These are phyloP conservation scores for Ashinkailepas kermadecensis DNA, from an alignment of 2,888 invertebrate species.

Conservation along the genomic window DNA sequence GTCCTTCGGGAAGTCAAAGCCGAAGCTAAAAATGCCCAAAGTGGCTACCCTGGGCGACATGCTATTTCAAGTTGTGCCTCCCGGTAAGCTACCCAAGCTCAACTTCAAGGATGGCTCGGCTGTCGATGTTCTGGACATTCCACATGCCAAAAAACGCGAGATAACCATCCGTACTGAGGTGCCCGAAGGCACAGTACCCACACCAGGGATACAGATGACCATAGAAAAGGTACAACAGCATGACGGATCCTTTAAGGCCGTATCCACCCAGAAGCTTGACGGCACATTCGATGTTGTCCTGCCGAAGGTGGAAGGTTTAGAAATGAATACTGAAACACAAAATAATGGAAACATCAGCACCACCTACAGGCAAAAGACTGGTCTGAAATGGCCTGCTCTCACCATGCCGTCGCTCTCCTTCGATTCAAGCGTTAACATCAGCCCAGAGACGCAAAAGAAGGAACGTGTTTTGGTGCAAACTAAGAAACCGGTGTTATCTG, in stretches of 20 bases:
- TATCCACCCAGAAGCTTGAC: background rate
- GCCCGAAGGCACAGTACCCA: background rate
- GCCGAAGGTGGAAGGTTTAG: background rate
- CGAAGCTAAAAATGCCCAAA: background rate
- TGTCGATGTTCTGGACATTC: background rate
- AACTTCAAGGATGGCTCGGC: conserved; percentile 6
- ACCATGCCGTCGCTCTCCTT: background rate
- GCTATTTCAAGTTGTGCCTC: background rate
- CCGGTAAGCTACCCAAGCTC: background rate
- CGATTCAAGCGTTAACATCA: background rate
- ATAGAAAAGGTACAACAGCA: background rate
- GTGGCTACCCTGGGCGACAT: background rate
- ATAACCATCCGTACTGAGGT: conserved; percentile 9
- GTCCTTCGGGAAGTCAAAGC: background rate
- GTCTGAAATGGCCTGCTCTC: background rate
- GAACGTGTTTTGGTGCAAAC: background rate
- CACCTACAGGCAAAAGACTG: background rate
- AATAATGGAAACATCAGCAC: background rate
- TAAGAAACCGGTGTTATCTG: background rate
- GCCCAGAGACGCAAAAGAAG: background rate
- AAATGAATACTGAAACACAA: background rate
- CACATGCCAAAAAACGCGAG: background rate
- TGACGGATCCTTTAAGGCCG: background rate
- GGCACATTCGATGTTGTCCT: background rate
- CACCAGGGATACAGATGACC: background rate